Percentiles rank a stretch among this genome's conserved stretches.
These are phyloP conservation scores for Dicaeum eximium DNA, from an alignment of 2,113 vertebrate species.

Conservation along the genomic window DNA sequence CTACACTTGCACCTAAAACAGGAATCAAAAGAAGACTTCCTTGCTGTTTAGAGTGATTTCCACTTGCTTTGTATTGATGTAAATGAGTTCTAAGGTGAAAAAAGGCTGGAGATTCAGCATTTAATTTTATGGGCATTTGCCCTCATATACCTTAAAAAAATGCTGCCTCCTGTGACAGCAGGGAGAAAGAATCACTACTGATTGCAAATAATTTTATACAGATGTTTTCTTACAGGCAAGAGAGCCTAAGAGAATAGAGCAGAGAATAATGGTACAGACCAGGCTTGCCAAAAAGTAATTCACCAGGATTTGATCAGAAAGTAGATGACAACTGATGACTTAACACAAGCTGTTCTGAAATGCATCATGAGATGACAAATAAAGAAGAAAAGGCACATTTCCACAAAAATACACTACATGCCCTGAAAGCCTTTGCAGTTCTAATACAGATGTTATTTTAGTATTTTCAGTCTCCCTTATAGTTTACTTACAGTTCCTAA, in stretches of 20 bases:
- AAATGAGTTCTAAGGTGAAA: neutral
- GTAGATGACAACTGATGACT: neutral
- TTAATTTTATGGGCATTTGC: neutral
- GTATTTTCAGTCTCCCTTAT: neutral
- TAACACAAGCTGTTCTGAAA: conserved; percentile 1
- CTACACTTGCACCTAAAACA: neutral
- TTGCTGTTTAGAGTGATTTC: neutral
- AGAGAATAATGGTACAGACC: neutral
- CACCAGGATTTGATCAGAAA: neutral
- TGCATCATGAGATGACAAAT: neutral
- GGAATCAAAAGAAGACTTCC: neutral
- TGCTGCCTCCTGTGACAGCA: neutral
- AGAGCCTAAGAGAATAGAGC: neutral
- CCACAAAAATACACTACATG: neutral
- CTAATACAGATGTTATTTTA: neutral
- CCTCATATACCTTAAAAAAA: neutral
- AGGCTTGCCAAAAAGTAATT: neutral
- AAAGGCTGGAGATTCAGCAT: neutral
- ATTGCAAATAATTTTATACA: neutral
- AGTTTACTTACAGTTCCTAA: neutral
- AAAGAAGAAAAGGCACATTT: neutral
- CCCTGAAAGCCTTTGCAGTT: neutral
- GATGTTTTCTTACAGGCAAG: neutral
- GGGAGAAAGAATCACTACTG: neutral
- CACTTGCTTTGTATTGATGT: rapidly evolving